Percentiles rank a stretch among this genome's conserved stretches.
Evolutionary conservation across 2,888 invertebrate genomes (phyloP).

Genomic region (Ashinkailepas kermadecensis): DNA sequence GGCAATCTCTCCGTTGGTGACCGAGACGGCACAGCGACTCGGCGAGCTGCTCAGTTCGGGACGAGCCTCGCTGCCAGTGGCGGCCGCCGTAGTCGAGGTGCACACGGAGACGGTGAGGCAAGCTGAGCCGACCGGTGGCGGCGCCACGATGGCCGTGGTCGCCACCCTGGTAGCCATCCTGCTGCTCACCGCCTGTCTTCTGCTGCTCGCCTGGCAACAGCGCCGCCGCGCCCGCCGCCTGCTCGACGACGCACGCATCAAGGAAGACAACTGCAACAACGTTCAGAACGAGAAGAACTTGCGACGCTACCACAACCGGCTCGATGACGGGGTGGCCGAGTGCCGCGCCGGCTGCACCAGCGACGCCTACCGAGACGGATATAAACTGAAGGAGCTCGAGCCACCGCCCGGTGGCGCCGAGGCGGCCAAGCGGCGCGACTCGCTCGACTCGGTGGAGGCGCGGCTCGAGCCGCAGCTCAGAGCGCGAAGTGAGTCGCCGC

Average conservation of each 20-base stretch:
- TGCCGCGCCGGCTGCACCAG: conserved; percentile 20
- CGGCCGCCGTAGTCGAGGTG: conserved; percentile 66
- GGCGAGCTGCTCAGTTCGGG: conserved; percentile 58
- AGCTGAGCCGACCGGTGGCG: conserved; percentile 46
- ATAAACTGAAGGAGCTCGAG: conserved; percentile 4
- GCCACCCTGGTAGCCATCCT: not conserved
- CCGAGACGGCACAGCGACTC: conserved; percentile 52
- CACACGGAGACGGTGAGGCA: conserved; percentile 62
- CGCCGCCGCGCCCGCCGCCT: not conserved
- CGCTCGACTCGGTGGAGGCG: not conserved
- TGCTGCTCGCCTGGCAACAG: conserved; percentile 34
- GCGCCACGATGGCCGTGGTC: not conserved
- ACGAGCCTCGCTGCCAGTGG: conserved; percentile 51
- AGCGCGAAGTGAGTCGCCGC: no score
- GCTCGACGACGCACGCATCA: conserved; percentile 38
- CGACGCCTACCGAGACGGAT: conserved; percentile 9
- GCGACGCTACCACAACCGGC: conserved; percentile 65
- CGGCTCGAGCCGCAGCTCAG: not conserved
- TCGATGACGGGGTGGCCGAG: conserved; percentile 51
- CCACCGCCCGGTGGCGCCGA: not conserved
- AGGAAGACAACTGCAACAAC: conserved; percentile 65
- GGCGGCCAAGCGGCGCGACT: conserved; percentile 2
- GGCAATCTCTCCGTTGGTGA: conserved; percentile 41
- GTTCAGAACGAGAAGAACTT: conserved; percentile 79
- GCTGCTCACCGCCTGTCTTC: conserved; percentile 32